A percentile compares a stretch with the other conserved stretches of the same genome.
Evolutionary conservation across 2,113 vertebrate species (phyloP).

Genomic region (Sus scrofa): T2T-Sscrofa CM000818.6:107634001-107634500

Average conservation of each 20-base stretch:
- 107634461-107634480: not conserved
- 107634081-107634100: slow-evolving; percentile 59
- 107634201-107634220: not conserved
- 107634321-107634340: not conserved
- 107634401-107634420: not conserved
- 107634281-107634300: not conserved
- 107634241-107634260: slow-evolving; percentile 47
- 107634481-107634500: not conserved
- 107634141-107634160: slow-evolving; percentile 53
- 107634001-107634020: not conserved
- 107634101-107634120: slow-evolving; percentile 34
- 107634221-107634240: not conserved
- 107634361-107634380: not conserved
- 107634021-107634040: slow-evolving; percentile 36
- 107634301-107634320: not conserved
- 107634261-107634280: not conserved
- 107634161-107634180: slow-evolving; percentile 47
- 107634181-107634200: slow-evolving; percentile 27
- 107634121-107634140: not conserved
- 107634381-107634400: not conserved
- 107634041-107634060: not conserved
- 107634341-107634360: not conserved
- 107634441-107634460: not conserved
- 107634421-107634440: not conserved
- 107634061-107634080: slow-evolving; percentile 26